These are phyloP conservation scores for Parauchenoglanis ngamensis DNA, from an alignment of 2,797 vertebrate species.

Conservation along the genomic window DNA sequence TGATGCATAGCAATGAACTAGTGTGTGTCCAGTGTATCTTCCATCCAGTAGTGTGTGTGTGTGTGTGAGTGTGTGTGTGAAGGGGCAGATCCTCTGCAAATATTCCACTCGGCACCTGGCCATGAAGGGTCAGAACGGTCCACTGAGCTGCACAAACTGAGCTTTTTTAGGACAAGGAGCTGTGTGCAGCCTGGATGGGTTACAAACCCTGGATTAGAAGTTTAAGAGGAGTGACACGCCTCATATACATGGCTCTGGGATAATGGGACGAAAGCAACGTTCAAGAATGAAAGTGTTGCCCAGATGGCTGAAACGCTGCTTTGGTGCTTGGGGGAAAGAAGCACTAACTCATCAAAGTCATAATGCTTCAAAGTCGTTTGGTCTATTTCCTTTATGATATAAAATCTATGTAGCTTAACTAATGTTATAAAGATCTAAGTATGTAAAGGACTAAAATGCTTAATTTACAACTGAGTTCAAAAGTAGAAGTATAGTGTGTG, in stretches of 20 bases:
- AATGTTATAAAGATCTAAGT: neutral
- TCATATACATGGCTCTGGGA: slow-evolving; percentile 29
- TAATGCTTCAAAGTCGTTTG: neutral
- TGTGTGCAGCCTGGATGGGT: slow-evolving; percentile 16
- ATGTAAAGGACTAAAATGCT: neutral
- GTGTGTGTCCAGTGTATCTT: slow-evolving; percentile 59
- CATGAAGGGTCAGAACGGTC: slow-evolving; percentile 72
- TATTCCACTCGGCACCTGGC: slow-evolving; percentile 66
- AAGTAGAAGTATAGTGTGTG: neutral
- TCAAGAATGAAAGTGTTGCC: slow-evolving; percentile 10
- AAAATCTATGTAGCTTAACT: neutral
- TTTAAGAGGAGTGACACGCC: slow-evolving; percentile 19
- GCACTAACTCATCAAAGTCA: neutral
- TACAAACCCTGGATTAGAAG: slow-evolving; percentile 35
- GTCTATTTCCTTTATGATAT: neutral
- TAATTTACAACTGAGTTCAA: neutral
- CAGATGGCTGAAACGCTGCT: neutral
- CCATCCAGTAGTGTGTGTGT: slow-evolving; percentile 48
- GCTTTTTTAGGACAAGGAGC: slow-evolving; percentile 47
- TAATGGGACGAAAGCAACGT: neutral
- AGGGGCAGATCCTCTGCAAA: slow-evolving; percentile 60
- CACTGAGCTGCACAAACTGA: slow-evolving; percentile 72
- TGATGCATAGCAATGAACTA: slow-evolving; percentile 46
- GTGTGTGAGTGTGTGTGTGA: slow-evolving; percentile 13
- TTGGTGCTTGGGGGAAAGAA: neutral